Base-by-base conservation (phyloP, 2,113 vertebrate species). In the Passer domesticus region DNA sequence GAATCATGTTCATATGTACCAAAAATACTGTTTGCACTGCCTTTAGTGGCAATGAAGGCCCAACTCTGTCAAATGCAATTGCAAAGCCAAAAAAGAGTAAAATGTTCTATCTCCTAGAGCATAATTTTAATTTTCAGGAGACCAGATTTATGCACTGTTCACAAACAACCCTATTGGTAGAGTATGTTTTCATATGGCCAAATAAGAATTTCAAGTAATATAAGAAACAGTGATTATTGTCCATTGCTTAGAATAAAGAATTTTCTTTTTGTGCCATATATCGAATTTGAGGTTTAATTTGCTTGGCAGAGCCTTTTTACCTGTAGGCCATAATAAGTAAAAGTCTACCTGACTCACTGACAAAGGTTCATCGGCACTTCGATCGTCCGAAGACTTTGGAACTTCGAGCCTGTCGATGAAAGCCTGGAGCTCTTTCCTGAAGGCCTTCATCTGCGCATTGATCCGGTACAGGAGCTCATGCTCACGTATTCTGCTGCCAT, bases 381-480 rank as follows among this genome's bases (percentile, higher is more conserved):
- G 98, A 47, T 99, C 99, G 9, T 99, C 99, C 11, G 98, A 98
- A 37, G 98, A 97, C 96, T 99, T 99, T n/a, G 99, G 99, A 90
- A 99, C 99, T 92, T 99, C 99, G 6, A 99, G 98, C 21, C 99
- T 98, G 97, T 99, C 99, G 28, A 99, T 99, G 96, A 99, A 99
- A 95, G 98, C 98, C 98, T 99, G 99, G 89, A 99, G 97, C 97
- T 99, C 99, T 97, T 99, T 99, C 97, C 99, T 98, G 97, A 99
- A 99, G 44, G 99, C 98, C 96, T 99, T 99, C 99, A 99, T 99
- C 98, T 99, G 99, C 15, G 99, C 99, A 1, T 99, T 99, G 97
- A 99, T 99, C 43, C 99, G 98, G 97, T 99, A 99, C 60, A 99
- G 98, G 84, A 99, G 98, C 98, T 99, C 99, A 28, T 99, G 99